These are phyloP conservation scores for Rhaphigaster nebulosa DNA, from an alignment of 2,888 invertebrate genomes.

Conservation along the genomic window DNA sequence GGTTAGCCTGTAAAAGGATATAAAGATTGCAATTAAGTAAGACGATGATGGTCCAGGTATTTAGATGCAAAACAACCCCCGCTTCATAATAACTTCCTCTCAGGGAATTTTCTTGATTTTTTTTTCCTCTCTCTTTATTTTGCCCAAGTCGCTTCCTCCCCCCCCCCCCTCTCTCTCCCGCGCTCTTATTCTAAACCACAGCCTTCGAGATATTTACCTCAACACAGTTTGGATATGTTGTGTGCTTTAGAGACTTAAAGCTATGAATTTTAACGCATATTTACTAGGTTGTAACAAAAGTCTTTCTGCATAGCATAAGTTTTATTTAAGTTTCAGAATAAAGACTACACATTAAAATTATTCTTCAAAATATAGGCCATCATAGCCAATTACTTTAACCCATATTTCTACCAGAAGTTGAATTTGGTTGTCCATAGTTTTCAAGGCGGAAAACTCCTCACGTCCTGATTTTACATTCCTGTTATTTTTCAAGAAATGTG, in stretches of 20 bases:
- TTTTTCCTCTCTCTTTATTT: background rate
- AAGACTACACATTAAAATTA: too few relatives aligned
- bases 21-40: slow-evolving; percentile 51
- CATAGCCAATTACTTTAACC: too few relatives aligned
- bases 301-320: too few relatives aligned
- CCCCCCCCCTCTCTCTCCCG: too few relatives aligned
- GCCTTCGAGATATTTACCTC: background rate
- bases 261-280: background rate
- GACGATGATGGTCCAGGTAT: slow-evolving; percentile 49
- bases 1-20: slow-evolving; percentile 39
- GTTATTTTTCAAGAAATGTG: too few relatives aligned
- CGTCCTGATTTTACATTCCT: too few relatives aligned
- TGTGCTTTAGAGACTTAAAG: background rate
- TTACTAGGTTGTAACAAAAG: too few relatives aligned
- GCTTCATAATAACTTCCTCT: slow-evolving; percentile 34
- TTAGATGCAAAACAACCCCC: slow-evolving; percentile 47
- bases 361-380: too few relatives aligned
- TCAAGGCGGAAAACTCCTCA: too few relatives aligned
- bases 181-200: slow-evolving; percentile 16
- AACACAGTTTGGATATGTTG: background rate
- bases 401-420: too few relatives aligned
- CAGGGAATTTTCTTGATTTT: background rate
- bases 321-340: too few relatives aligned
- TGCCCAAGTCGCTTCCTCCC: background rate
- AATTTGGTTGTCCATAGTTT: too few relatives aligned